Percentiles rank a stretch among this genome's conserved stretches.
These are phyloP conservation scores for Lycaena phlaeas DNA, from an alignment of 2,888 invertebrate genomes.

Conservation along the genomic window DNA sequence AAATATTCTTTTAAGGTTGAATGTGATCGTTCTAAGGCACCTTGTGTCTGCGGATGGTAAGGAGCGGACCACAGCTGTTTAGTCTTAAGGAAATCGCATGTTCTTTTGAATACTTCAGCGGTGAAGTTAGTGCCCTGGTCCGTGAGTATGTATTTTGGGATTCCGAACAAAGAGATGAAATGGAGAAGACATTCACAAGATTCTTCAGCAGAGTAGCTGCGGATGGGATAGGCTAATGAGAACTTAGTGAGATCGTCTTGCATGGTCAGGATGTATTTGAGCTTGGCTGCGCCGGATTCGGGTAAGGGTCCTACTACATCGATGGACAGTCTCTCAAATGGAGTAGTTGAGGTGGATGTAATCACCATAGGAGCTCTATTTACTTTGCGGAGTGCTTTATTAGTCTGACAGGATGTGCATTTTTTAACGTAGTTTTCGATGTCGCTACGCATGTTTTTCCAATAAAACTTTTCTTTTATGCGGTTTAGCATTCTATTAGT, in stretches of 20 bases:
- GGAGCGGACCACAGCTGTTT: too few relatives aligned
- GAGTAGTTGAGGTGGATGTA: slow-evolving; percentile 11
- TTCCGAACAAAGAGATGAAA: slow-evolving; percentile 21
- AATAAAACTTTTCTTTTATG: slow-evolving; percentile 11
- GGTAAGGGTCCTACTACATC: slow-evolving; percentile 1
- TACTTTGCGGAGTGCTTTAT: slow-evolving; percentile 11
- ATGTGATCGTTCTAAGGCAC: slow-evolving; percentile 12
- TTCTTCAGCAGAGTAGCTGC: neutral
- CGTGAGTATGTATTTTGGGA: slow-evolving; percentile 19
- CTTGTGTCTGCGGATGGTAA: slow-evolving; percentile 15
- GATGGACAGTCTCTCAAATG: slow-evolving; percentile 11
- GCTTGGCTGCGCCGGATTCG: neutral
- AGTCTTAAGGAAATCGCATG: slow-evolving; percentile 11
- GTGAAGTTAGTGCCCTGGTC: slow-evolving; percentile 20
- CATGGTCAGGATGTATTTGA: neutral
- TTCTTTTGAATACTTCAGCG: slow-evolving; percentile 10
- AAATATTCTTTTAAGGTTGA: slow-evolving; percentile 13
- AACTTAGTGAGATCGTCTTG: slow-evolving; percentile 1
- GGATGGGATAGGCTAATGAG: slow-evolving; percentile 2
- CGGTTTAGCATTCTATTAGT: slow-evolving; percentile 11
- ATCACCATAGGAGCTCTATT: slow-evolving; percentile 14
- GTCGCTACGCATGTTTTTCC: too few relatives aligned
- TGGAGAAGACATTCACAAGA: slow-evolving; percentile 16
- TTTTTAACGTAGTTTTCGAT: slow-evolving; percentile 16
- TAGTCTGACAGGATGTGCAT: slow-evolving; percentile 11